Conservation (phyloP, 2,888 invertebrate species). For the Eulithis testata region DNA sequence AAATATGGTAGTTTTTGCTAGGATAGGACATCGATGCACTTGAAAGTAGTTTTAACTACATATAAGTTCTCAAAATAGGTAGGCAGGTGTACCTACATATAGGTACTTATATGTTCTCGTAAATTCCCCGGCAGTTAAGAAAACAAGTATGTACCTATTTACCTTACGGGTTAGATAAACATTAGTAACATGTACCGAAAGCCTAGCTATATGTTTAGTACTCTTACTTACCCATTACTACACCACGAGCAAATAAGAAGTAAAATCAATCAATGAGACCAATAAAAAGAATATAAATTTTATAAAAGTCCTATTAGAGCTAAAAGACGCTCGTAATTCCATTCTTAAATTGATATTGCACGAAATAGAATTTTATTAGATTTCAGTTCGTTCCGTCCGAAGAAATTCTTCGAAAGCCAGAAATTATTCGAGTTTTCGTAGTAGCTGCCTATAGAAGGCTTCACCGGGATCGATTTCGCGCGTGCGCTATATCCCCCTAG, state of each 20-base stretch:
- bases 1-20: too few species aligned
- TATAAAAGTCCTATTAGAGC: background rate
- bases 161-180: too few species aligned
- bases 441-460: constrained; percentile 53
- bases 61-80: background rate
- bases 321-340: constrained; percentile 5
- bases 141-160: too few species aligned
- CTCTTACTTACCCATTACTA: background rate
- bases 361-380: constrained; percentile 5
- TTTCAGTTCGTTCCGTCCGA: background rate
- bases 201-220: background rate
- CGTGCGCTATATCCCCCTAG: constrained; percentile 60
- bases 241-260: background rate
- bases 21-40: background rate
- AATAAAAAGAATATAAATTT: background rate
- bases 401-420: constrained; percentile 1
- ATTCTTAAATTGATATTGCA: constrained; percentile 11
- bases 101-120: too few species aligned
- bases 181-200: too few species aligned
- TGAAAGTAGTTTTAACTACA: background rate
- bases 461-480: constrained; percentile 74
- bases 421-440: constrained; percentile 40
- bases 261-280: background rate
- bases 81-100: too few species aligned
- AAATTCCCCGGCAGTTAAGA: too few species aligned